Conservation (phyloP, 2,113 vertebrate species). For the Redunca redunca region DNA sequence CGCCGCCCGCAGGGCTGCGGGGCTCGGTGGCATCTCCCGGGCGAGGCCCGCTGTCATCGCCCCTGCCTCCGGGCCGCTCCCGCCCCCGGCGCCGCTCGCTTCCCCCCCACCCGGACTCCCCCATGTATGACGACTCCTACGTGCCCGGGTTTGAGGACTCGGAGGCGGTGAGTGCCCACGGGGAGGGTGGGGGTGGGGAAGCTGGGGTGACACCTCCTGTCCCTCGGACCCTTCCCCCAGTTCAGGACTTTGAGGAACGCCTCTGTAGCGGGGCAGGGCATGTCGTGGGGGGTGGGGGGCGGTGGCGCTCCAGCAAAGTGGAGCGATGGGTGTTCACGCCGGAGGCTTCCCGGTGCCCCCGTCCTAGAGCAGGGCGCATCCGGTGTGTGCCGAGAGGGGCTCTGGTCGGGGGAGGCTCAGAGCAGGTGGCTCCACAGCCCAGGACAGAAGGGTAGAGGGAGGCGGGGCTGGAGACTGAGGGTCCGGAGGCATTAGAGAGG, state of each 20-base stretch:
- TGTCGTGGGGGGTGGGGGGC: neutral
- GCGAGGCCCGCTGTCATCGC: conserved; percentile 61
- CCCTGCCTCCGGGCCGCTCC: conserved; percentile 46
- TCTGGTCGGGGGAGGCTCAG: neutral
- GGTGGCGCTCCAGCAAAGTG: conserved; percentile 15
- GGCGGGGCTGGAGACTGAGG: neutral
- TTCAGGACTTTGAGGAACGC: conserved; percentile 52
- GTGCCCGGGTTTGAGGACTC: conserved; percentile 83
- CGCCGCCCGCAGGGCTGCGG: conserved; percentile 61
- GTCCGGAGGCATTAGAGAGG: neutral
- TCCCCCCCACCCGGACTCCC: conserved; percentile 66
- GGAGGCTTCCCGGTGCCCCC: neutral
- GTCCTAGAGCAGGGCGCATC: neutral
- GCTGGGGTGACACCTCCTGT: conserved; percentile 32
- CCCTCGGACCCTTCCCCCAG: conserved; percentile 40
- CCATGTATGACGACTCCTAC: conserved; percentile 82
- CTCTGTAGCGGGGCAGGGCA: neutral
- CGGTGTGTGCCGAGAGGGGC: neutral
- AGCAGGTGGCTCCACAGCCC: conserved; percentile 51
- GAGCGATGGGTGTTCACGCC: neutral
- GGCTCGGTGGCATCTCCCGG: conserved; percentile 57
- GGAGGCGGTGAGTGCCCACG: conserved; percentile 78
- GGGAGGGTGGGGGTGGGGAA: conserved; percentile 47
- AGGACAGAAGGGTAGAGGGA: neutral
- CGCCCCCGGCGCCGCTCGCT: conserved; percentile 51